These are phyloP conservation scores for Cacoxenus indagator DNA, from an alignment of 2,888 invertebrate genomes.

Conservation along the genomic window DNA sequence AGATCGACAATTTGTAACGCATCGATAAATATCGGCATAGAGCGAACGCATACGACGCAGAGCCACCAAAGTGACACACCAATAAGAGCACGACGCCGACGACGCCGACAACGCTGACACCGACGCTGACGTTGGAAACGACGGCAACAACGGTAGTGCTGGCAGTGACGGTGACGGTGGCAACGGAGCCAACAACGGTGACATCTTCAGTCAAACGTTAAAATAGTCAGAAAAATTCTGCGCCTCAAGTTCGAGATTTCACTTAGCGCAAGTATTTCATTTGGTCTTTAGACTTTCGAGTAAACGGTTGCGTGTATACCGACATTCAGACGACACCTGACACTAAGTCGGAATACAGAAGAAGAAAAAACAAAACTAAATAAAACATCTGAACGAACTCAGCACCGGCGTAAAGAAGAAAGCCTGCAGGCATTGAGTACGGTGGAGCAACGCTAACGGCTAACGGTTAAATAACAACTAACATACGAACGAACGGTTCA, in stretches of 20 bases:
- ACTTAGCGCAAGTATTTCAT: slow-evolving; percentile 44
- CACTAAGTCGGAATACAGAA: slow-evolving; percentile 27
- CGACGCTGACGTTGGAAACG: not conserved
- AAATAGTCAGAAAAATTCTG: slow-evolving; percentile 24
- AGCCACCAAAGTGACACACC: too few species aligned
- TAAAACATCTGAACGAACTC: not conserved
- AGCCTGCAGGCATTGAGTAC: too few species aligned
- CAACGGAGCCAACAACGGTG: slow-evolving; percentile 29
- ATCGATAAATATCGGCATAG: slow-evolving; percentile 20
- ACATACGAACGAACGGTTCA: too few species aligned
- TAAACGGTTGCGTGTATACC: slow-evolving; percentile 44
- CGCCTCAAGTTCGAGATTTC: slow-evolving; percentile 27
- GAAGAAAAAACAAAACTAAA: not conserved
- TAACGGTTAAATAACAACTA: too few species aligned
- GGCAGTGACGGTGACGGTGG: not conserved
- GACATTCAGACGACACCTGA: slow-evolving; percentile 8
- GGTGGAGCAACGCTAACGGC: too few species aligned
- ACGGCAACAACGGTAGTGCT: not conserved
- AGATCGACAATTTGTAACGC: slow-evolving; percentile 18
- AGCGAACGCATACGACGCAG: not conserved
- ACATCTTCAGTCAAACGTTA: slow-evolving; percentile 59
- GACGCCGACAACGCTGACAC: not conserved
- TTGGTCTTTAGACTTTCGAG: slow-evolving; percentile 47
- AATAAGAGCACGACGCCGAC: too few species aligned
- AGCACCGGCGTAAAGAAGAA: too few species aligned